Evolutionary conservation across 2,888 invertebrate genomes (phyloP), one percentile per base, ranked within the genome.

Genomic region (Conchocele bisecta): DNA sequence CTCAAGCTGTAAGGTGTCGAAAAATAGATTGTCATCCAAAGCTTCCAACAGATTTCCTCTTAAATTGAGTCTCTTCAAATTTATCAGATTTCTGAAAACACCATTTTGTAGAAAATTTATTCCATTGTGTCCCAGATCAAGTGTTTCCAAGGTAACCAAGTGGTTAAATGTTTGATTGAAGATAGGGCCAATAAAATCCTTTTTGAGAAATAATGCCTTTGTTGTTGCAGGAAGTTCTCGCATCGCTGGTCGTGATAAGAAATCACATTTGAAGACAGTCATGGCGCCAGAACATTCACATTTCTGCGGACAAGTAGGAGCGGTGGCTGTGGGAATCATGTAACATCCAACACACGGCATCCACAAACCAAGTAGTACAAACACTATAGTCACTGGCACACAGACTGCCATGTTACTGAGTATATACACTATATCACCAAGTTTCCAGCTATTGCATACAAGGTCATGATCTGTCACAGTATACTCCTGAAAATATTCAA

Each of bases 11-110:
- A 60, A 51, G 31, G 67, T 76, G 29, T 81, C 79, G 29, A 72
- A 42, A 68, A 88, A 85, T 20, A 84, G 29, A 24, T 79, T 60
- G 60, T 77, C 69, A 39, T 83, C 79, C 20, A 88, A 53, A 5
- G 57, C 41, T 28, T 70, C 60, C 7, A 88, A 68, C 15, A 61
- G 59, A 66, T 88, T 88, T n/a, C 72, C 67, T 22, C 66, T 60
- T 15, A 84, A 51, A 61, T 64, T 46, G 26, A 84, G 50, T 24
- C 51, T 54, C 56, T 64, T 74, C 17, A 84, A 50, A 15, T 75
- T 58, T 13, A 58, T 51, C 22, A 84, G 67, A 37, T 75, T 74
- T 9, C 39, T 42, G 54, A 84, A 80, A 0, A 74, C 78, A 22
- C 75, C 66, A 46, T 39, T 67, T 20, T 77, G 67, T 28, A 84